phyloP scores from a whole-genome alignment of 2,888 invertebrate genomes.

The Spialia ferax region DNA sequence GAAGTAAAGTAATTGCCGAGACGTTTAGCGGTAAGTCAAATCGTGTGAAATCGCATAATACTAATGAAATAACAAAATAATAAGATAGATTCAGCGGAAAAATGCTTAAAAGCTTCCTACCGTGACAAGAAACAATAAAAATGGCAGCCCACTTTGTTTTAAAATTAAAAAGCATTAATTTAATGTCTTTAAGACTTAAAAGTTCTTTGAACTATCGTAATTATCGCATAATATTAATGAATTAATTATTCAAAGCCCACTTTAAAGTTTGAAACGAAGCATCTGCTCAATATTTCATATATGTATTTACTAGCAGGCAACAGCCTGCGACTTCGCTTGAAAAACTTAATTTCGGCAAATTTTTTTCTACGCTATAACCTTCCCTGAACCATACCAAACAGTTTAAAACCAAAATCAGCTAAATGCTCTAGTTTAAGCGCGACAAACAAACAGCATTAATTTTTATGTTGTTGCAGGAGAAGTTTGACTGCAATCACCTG shows the following conservation, averaged over 20 bases:
- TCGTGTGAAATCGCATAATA: constrained; percentile 33
- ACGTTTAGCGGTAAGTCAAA: constrained; percentile 23
- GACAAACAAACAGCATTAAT: too few relatives aligned
- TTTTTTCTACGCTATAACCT: too few relatives aligned
- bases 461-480: constrained; percentile 58
- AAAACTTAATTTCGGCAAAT: too few relatives aligned
- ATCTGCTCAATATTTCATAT: too few relatives aligned
- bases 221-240: too few relatives aligned
- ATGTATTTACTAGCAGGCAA: too few relatives aligned
- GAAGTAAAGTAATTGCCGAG: constrained; percentile 23
- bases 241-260: too few relatives aligned
- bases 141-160: background rate
- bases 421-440: too few relatives aligned
- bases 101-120: constrained; percentile 21
- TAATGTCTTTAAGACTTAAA: background rate
- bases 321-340: too few relatives aligned
- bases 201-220: constrained; percentile 17
- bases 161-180: constrained; percentile 15
- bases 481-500: constrained; percentile 60
- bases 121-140: constrained; percentile 9
- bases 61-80: constrained; percentile 20
- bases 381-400: too few relatives aligned
- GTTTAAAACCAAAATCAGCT: too few relatives aligned
- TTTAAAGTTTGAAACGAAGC: too few relatives aligned
- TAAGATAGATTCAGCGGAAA: constrained; percentile 7